Base-by-base conservation (phyloP, 2,113 vertebrate species). In the Hippocampus zosterae region DNA sequence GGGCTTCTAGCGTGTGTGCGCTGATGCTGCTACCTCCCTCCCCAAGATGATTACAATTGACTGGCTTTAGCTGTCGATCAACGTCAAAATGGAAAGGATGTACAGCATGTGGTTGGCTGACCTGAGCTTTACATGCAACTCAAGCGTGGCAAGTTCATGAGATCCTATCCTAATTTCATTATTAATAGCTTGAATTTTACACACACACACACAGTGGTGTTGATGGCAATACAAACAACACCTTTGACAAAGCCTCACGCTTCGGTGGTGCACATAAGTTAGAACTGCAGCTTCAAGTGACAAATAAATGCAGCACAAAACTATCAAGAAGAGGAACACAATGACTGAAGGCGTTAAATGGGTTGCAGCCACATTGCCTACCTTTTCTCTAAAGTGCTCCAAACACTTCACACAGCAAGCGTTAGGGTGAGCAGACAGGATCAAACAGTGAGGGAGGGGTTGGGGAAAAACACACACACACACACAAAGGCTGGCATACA, bases 341-440 rank as follows among this genome's bases (percentile, higher is more conserved):
- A 12, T 78, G 3, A 48, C 62, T 71, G 55, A 23, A 69, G 50
- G 66, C 74, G 83, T 84, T 77, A 84, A 81, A 70, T 73, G 66
- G 41, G 57, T 78, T 72, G 73, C 76, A 77, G 74, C 73, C 41
- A 71, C 73, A 76, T 83, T 85, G 85, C 92, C 92, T 93, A 93
- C 90, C 91, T 93, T 91, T 87, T 90, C 79, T 92, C 89, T 91
- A 93, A 91, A 91, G 89, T 87, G 77, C 85, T 92, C 91, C 92
- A 93, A 81, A 92, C 87, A 90, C 91, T 93, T 90, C 85, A 91
- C 85, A 92, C 81, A 91, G 90, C 87, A 85, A 89, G 90, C 89
- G 83, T 85, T 87, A 81, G 87, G 11, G 81, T 85, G 69, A 89
- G 84, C 72, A 91, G 89, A 91, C 88, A 90, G 82, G 84, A 89